These are phyloP conservation scores for Gonioctena quinquepunctata DNA, from an alignment of 1,140 invertebrate genomes.

Conservation along the genomic window DNA sequence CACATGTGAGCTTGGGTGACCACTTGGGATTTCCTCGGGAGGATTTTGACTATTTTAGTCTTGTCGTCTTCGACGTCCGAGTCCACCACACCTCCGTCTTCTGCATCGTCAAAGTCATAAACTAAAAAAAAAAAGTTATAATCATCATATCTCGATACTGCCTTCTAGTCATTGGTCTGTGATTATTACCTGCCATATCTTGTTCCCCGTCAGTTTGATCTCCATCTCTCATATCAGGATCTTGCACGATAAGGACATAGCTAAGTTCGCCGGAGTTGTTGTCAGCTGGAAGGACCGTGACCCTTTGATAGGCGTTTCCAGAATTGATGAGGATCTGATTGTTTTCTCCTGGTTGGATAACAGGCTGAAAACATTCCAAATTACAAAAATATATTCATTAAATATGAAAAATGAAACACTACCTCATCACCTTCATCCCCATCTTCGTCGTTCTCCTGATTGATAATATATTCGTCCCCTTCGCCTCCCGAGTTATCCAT, in stretches of 20 bases:
- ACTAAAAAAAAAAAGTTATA: no score
- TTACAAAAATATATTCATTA: not conserved
- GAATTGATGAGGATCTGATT: slow-evolving; percentile 63
- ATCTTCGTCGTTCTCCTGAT: slow-evolving; percentile 61
- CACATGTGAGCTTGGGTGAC: slow-evolving; percentile 79
- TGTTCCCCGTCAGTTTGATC: slow-evolving; percentile 66
- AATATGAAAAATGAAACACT: not conserved
- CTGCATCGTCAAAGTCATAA: slow-evolving; percentile 70
- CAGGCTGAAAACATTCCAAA: not conserved
- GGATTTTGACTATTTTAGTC: slow-evolving; percentile 68
- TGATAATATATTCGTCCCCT: slow-evolving; percentile 54
- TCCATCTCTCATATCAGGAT: slow-evolving; percentile 64
- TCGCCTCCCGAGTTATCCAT: slow-evolving; percentile 56
- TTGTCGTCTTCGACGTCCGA: slow-evolving; percentile 74
- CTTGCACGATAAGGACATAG: slow-evolving; percentile 87
- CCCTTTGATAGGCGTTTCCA: slow-evolving; percentile 76
- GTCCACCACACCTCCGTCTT: slow-evolving; percentile 62
- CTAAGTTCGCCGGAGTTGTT: slow-evolving; percentile 81
- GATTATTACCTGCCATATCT: slow-evolving; percentile 58
- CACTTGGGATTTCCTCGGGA: slow-evolving; percentile 72
- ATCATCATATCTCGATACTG: no score
- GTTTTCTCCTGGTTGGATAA: slow-evolving; percentile 23
- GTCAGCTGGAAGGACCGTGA: slow-evolving; percentile 85
- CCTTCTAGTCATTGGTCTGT: no score
- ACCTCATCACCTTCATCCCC: slow-evolving; percentile 40